Percentiles rank a stretch among this genome's conserved stretches.
Conservation (phyloP, 1,140 invertebrate species). For the Solenopsis invicta region DNA sequence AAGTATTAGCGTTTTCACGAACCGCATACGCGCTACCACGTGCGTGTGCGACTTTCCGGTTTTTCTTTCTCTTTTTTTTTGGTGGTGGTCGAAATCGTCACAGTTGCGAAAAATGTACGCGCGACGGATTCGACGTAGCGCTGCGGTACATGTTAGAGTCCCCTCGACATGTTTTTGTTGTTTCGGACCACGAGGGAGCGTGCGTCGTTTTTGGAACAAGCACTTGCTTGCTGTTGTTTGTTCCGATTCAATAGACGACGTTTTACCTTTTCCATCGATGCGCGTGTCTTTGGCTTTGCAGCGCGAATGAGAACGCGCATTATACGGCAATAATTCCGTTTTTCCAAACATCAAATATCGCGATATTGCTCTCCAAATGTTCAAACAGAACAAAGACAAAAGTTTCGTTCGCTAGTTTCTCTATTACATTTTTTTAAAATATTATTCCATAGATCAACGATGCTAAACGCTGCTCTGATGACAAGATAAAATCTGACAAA, state of each 20-base stretch:
- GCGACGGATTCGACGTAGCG: not conserved
- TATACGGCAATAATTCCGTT: not conserved
- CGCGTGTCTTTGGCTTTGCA: slow-evolving; percentile 23
- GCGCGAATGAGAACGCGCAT: not conserved
- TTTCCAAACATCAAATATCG: not conserved
- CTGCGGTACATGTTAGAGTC: not conserved
- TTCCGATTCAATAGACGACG: slow-evolving; percentile 24
- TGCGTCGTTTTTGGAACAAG: slow-evolving; percentile 38
- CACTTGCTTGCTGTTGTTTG: slow-evolving; percentile 52
- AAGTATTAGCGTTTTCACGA: slow-evolving; percentile 24
- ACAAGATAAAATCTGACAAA: not conserved
- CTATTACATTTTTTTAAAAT: not conserved
- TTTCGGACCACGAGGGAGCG: slow-evolving; percentile 1
- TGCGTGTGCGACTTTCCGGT: not conserved
- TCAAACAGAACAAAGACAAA: not conserved
- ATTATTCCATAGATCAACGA: not conserved
- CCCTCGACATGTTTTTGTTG: slow-evolving; percentile 28
- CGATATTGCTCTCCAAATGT: slow-evolving; percentile 14
- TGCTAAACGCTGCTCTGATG: not conserved
- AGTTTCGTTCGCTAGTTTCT: not conserved
- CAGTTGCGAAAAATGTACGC: slow-evolving; percentile 2
- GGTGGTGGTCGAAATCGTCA: not conserved
- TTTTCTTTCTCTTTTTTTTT: not conserved
- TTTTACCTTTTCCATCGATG: slow-evolving; percentile 24
- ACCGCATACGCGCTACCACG: too few species aligned